Evolutionary conservation across 2,113 vertebrate species (phyloP), one percentile per base, ranked within the genome.

Genomic region (Salvelinus namaycush): DNA sequence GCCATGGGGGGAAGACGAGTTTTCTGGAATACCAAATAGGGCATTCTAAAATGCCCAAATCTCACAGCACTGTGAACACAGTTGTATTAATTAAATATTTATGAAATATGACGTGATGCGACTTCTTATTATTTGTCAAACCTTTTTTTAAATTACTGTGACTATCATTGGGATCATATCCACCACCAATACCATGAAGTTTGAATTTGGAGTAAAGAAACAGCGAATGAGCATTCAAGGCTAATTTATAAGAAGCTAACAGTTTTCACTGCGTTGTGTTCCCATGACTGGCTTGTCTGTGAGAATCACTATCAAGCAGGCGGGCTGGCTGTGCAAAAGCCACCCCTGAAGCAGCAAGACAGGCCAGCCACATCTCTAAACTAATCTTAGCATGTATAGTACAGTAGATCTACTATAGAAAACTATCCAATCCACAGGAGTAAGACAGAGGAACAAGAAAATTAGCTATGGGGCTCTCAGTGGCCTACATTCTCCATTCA

Each of bases 281-380:
- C 67, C 67, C 27, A 31, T 68, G 18, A 68, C 67, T 34, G 67
- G 16, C 67, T 68, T 68, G 67, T 68, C 67, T 34, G 67, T 68
- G 31, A 11, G 18, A 27, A 68, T 68, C 67, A 68, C 31, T 20
- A 34, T 68, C 67, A 68, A 34, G 31, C 29, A 68, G 67, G 31
- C 66, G 29, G 24, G 62, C 24, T 24, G 9, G 62, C 14, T 12
- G 29, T 9, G 31, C 24, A 31, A 34, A 31, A 34, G 16, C 67
- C 67, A 34, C 16, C 29, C 29, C 31, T 34, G 67, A 3, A 68
- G 67, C 27, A 44, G 31, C 14, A 27, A 68, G 31, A 18, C 67
- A 39, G 67, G 29, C 67, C 67, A 39, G 67, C 14, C 67, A 68
- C 67, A 18, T 20, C 31, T 14, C 31, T 68, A 68, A 68, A 14